Percentiles rank a stretch among this genome's conserved stretches.
Conservation (phyloP, 2,888 invertebrate genomes). For the Lymantria dispar region DNA sequence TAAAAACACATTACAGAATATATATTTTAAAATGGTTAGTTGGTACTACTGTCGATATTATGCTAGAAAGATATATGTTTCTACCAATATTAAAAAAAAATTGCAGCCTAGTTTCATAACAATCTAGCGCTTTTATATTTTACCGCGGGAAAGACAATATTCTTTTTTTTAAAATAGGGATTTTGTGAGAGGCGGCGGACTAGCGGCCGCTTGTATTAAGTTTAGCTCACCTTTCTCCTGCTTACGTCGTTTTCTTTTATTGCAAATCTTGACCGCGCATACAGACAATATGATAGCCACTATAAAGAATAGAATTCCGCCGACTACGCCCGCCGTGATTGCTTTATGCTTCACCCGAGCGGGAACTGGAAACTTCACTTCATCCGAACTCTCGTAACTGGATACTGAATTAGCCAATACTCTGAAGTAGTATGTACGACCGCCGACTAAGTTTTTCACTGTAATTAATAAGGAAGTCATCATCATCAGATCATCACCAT, state of each 20-base stretch:
- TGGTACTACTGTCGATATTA: too few relatives aligned
- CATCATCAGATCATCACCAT: too few relatives aligned
- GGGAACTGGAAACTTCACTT: constrained; percentile 94
- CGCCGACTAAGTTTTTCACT: constrained; percentile 96
- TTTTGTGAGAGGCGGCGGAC: constrained; percentile 43
- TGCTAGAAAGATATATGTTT: too few relatives aligned
- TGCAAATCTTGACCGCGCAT: constrained; percentile 98
- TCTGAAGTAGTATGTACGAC: constrained; percentile 95
- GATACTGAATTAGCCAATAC: constrained; percentile 94
- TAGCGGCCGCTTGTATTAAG: constrained; percentile 48
- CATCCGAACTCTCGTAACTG: constrained; percentile 93
- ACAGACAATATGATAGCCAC: constrained; percentile 98
- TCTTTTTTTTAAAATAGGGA: neutral
- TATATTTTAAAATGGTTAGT: too few relatives aligned
- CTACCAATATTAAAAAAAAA: too few relatives aligned
- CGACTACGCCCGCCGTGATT: constrained; percentile 97
- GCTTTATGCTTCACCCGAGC: constrained; percentile 97
- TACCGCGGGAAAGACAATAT: neutral
- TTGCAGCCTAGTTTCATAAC: constrained; percentile 14
- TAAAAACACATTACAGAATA: too few relatives aligned
- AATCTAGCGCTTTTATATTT: constrained; percentile 14
- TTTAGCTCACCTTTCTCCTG: constrained; percentile 95
- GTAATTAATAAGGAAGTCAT: constrained; percentile 52
- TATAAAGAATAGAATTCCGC: constrained; percentile 98
- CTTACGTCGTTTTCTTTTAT: constrained; percentile 97